These are phyloP conservation scores for Pseudopipra pipra DNA, from an alignment of 2,113 vertebrate genomes.

Conservation along the genomic window DNA sequence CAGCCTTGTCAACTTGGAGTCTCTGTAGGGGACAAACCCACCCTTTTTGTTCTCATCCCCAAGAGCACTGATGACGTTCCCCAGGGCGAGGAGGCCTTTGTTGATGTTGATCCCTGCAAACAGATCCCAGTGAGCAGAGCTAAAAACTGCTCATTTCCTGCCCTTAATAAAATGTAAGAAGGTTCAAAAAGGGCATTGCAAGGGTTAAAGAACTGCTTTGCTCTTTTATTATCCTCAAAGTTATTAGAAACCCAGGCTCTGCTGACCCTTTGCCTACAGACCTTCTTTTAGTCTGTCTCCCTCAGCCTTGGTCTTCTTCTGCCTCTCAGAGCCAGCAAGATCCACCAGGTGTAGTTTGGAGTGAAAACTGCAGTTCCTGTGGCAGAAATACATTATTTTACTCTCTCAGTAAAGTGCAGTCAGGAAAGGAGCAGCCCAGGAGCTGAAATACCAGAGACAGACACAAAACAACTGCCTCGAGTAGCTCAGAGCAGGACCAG, in stretches of 20 bases:
- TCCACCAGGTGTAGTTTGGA: slow-evolving; percentile 95
- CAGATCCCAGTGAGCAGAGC: background rate
- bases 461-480: background rate
- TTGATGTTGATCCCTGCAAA: slow-evolving; percentile 94
- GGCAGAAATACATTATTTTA: background rate
- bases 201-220: background rate
- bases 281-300: slow-evolving; percentile 95
- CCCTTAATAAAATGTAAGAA: background rate
- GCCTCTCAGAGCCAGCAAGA: slow-evolving; percentile 94
- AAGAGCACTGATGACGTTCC: slow-evolving; percentile 97
- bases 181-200: background rate
- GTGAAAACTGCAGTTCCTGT: slow-evolving; percentile 72
- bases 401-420: background rate
- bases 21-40: slow-evolving; percentile 93
- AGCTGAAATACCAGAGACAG: background rate
- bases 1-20: slow-evolving; percentile 93
- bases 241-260: background rate
- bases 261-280: slow-evolving; percentile 34
- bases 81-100: slow-evolving; percentile 89
- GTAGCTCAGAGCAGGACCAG: background rate
- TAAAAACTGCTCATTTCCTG: background rate
- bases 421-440: background rate
- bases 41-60: slow-evolving; percentile 92
- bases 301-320: slow-evolving; percentile 97
- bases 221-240: background rate